Conservation (phyloP, 2,888 invertebrate species). For the Arrhopalites spinosus region DNA sequence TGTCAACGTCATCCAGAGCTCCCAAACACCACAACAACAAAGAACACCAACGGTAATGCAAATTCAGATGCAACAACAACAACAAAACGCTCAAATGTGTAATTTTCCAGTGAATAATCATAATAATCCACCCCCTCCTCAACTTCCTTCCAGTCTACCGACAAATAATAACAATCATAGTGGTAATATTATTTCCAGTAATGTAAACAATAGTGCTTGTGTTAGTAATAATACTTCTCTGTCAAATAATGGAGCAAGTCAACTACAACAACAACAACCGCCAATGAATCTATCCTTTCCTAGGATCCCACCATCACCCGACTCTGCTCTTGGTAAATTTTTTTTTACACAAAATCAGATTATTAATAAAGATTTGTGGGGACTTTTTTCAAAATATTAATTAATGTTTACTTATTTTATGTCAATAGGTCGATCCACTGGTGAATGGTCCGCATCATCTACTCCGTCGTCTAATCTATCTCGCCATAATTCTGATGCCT, state of each 20-base stretch:
- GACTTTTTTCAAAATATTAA: background rate
- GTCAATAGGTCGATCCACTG: conserved; percentile 46
- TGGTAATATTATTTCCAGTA: conserved; percentile 32
- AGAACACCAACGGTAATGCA: conserved; percentile 29
- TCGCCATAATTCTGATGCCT: conserved; percentile 56
- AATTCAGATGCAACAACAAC: conserved; percentile 33
- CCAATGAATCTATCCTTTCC: conserved; percentile 56
- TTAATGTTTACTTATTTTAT: too few relatives aligned
- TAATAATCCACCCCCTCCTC: conserved; percentile 38
- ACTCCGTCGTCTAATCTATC: conserved; percentile 56
- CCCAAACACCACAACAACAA: background rate
- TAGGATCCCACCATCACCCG: conserved; percentile 56
- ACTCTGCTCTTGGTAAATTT: too few relatives aligned
- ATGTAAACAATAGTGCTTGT: conserved; percentile 22
- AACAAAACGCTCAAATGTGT: conserved; percentile 22
- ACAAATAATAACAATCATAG: conserved; percentile 44
- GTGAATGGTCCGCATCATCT: too few relatives aligned
- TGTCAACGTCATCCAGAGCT: conserved; percentile 5
- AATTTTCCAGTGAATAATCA: conserved; percentile 29
- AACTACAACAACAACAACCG: conserved; percentile 46
- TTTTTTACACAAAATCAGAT: too few relatives aligned
- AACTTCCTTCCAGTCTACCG: conserved; percentile 47
- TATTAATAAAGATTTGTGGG: background rate
- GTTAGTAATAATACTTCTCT: conserved; percentile 32
- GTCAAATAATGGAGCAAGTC: conserved; percentile 13